These are phyloP conservation scores for Caranx melampygus DNA, from an alignment of 2,113 vertebrate genomes.

Conservation along the genomic window DNA sequence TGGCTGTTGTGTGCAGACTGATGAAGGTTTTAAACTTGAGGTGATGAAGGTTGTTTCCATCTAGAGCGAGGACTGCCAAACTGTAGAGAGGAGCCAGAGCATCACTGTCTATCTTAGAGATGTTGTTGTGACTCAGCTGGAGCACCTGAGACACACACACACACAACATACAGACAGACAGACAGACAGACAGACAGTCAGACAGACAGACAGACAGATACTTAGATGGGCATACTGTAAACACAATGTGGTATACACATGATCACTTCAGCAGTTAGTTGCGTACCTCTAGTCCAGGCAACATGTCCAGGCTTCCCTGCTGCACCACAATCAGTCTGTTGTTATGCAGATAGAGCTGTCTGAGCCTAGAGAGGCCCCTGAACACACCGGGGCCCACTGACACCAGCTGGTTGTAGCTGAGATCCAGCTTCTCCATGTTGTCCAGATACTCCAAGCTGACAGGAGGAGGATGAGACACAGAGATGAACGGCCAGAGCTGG, in stretches of 20 bases:
- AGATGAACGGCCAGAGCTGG: background rate
- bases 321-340: conserved; percentile 71
- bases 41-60: conserved; percentile 78
- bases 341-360: conserved; percentile 80
- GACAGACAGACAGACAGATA: background rate
- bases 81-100: conserved; percentile 78
- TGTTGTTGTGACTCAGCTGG: conserved; percentile 80
- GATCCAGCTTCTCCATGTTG: conserved; percentile 75
- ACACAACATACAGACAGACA: background rate
- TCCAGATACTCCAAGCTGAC: conserved; percentile 78
- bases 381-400: conserved; percentile 66
- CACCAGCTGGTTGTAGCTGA: conserved; percentile 67
- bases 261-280: background rate
- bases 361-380: conserved; percentile 80
- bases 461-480: background rate
- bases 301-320: conserved; percentile 78
- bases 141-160: conserved; percentile 65
- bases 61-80: conserved; percentile 75
- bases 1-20: conserved; percentile 78
- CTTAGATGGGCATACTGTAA: background rate
- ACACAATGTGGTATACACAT: too few relatives aligned
- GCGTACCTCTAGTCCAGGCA: conserved; percentile 81
- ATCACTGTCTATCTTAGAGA: conserved; percentile 76
- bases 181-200: background rate
- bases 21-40: conserved; percentile 84